Evolutionary conservation across 1,140 invertebrate genomes (phyloP).

Genomic region (Zaprionus capensis): DNA sequence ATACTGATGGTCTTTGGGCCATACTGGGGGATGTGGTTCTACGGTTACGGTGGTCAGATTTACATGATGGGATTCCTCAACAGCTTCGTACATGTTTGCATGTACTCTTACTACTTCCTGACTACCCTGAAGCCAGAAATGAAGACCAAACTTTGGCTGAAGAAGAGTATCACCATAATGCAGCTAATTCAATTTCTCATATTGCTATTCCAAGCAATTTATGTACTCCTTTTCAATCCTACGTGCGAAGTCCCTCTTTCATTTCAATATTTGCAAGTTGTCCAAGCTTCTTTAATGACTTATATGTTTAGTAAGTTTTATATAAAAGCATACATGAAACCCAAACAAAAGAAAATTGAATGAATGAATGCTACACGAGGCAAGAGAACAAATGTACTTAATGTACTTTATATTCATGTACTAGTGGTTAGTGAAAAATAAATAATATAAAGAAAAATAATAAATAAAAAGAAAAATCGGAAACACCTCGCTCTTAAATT

Average conservation of each 20-base stretch:
- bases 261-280: conserved; percentile 85
- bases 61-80: conserved; percentile 88
- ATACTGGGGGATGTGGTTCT: neutral
- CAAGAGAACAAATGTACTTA: too few species aligned
- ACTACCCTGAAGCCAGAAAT: conserved; percentile 87
- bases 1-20: conserved; percentile 72
- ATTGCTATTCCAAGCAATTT: conserved; percentile 85
- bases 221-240: conserved; percentile 87
- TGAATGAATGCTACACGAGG: neutral
- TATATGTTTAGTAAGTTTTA: conserved; percentile 93
- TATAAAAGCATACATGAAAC: conserved; percentile 38
- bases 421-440: too few species aligned
- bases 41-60: conserved; percentile 86
- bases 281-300: conserved; percentile 85
- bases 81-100: conserved; percentile 90
- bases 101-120: conserved; percentile 91
- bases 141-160: conserved; percentile 91
- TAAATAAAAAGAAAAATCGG: too few species aligned
- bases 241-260: conserved; percentile 89
- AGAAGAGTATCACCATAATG: conserved; percentile 91
- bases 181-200: conserved; percentile 91
- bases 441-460: too few species aligned
- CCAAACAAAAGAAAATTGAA: neutral
- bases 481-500: too few species aligned
- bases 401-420: too few species aligned